These are phyloP conservation scores for Apostichopus japonicus DNA, from an alignment of 35 echinoderm and acorn worm genomes.

Conservation along the genomic window DNA sequence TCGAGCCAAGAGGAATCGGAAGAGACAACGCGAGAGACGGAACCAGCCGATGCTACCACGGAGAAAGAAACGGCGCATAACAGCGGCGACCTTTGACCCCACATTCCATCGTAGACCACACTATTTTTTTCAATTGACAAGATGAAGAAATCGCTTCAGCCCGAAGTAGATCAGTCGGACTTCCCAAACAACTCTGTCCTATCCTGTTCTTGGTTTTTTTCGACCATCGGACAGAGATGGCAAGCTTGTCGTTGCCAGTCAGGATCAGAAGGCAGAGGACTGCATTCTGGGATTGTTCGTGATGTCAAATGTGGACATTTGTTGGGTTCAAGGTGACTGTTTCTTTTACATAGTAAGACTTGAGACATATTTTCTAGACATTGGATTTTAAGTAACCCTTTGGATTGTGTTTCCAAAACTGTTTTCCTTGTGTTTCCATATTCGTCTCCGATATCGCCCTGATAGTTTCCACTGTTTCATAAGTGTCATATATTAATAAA, in stretches of 20 bases:
- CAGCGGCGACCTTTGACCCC: constrained; percentile 43
- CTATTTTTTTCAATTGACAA: background rate
- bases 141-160: background rate
- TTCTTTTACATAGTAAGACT: too few relatives aligned
- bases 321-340: too few relatives aligned
- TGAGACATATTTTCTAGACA: too few relatives aligned
- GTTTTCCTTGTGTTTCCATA: too few relatives aligned
- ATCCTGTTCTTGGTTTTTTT: background rate
- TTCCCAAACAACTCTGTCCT: background rate
- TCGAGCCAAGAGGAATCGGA: background rate
- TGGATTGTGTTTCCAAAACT: too few relatives aligned
- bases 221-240: background rate
- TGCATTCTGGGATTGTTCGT: too few relatives aligned
- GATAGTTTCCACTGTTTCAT: too few relatives aligned
- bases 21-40: constrained; percentile 14
- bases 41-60: background rate
- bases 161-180: background rate
- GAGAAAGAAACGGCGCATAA: constrained; percentile 40
- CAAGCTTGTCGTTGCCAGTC: background rate
- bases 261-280: background rate
- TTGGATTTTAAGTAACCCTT: too few relatives aligned
- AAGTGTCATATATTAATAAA: too few relatives aligned
- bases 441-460: too few relatives aligned
- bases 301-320: too few relatives aligned
- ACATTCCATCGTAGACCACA: background rate